These are phyloP conservation scores for Tenthredo distinguenda DNA, from an alignment of 2,888 invertebrate species.

Conservation along the genomic window DNA sequence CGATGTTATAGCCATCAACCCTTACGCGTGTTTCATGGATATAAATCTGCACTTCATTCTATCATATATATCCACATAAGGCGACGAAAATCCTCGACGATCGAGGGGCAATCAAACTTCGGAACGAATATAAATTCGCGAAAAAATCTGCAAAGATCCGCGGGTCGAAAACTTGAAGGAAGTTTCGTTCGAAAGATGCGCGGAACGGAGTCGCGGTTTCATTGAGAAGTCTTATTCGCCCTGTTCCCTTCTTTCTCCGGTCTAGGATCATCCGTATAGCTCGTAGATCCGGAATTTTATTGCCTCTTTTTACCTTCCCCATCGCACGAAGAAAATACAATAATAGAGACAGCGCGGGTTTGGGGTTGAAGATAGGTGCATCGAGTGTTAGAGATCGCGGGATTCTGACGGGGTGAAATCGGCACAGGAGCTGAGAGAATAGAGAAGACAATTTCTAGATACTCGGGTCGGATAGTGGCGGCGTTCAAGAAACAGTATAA, in stretches of 20 bases:
- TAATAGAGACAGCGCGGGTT: not conserved
- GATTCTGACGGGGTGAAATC: not conserved
- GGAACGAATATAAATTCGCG: constrained; percentile 19
- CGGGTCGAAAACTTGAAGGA: not conserved
- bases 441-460: not conserved
- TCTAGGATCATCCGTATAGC: not conserved
- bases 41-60: not conserved
- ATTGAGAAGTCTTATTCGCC: not conserved
- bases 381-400: not conserved
- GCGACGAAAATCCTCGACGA: not conserved
- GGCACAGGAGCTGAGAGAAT: not conserved
- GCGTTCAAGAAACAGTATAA: not conserved
- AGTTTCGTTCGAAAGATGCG: not conserved
- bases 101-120: not conserved
- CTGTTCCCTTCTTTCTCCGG: not conserved
- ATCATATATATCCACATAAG: not conserved
- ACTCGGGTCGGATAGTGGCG: not conserved
- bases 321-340: not conserved
- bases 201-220: not conserved
- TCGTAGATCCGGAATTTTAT: not conserved
- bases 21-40: not conserved
- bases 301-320: not conserved
- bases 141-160: not conserved
- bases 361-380: not conserved
- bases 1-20: not conserved